These are phyloP conservation scores for Alces alces DNA, from an alignment of 2,113 vertebrate species.

Conservation along the genomic window DNA sequence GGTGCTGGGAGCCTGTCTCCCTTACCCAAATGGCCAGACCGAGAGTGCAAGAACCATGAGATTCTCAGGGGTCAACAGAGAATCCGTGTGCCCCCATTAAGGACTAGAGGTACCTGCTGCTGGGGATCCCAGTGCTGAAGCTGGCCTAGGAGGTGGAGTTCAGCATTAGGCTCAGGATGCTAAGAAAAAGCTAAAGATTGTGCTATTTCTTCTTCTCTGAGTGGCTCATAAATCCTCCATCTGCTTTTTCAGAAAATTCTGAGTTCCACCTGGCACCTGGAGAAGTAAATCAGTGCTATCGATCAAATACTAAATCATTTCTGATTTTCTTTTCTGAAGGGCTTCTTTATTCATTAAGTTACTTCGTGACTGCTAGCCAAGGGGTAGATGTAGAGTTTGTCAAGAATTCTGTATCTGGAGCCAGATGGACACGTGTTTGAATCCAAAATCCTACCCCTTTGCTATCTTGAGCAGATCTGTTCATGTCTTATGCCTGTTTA, in stretches of 20 bases:
- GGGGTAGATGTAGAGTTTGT: background rate
- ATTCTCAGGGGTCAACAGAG: background rate
- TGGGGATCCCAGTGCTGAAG: background rate
- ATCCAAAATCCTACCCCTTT: background rate
- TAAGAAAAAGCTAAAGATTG: background rate
- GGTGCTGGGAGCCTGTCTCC: background rate
- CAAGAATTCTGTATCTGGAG: background rate
- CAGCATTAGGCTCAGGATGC: background rate
- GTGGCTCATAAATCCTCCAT: background rate
- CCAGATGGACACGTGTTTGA: accelerated
- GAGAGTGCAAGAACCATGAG: accelerated
- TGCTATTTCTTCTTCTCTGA: background rate
- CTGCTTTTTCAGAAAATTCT: background rate
- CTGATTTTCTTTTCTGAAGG: background rate
- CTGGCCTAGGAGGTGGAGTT: too few relatives aligned
- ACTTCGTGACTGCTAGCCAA: too few relatives aligned
- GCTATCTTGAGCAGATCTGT: background rate
- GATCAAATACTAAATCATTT: background rate
- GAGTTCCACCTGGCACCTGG: background rate
- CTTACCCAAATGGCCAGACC: background rate
- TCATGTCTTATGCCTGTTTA: background rate
- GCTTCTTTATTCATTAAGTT: background rate
- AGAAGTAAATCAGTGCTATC: background rate
- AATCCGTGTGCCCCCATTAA: background rate
- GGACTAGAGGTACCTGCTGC: too few relatives aligned